Base-by-base conservation (phyloP, 1,140 invertebrate genomes). In the Colletes latitarsis region DNA sequence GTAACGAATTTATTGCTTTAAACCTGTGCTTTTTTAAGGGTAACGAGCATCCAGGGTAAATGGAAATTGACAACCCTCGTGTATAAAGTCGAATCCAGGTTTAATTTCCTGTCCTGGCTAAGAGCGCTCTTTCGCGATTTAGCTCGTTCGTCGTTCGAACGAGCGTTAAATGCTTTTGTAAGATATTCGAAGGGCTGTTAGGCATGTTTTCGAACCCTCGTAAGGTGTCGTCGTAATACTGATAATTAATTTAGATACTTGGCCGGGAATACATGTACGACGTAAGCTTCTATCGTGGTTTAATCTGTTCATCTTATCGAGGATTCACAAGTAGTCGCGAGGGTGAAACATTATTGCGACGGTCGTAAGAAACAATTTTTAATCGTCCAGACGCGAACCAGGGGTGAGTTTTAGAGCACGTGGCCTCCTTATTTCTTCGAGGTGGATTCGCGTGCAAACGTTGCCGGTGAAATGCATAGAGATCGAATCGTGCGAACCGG, bases 401-500 rank as follows among this genome's bases (percentile, higher is more conserved):
- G 30, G 30, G 30, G 30, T 30, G 30, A 19, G 19, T 46, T 62
- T 75, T 62, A 30, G 63, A 62, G 63, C 68, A 69, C 69, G 68
- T 72, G 73, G 64, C 79, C 69, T 75, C 62, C 67, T 77, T 85
- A 55, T 52, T 72, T 46, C 53, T 49, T 55, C 49, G 70, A 74
- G 69, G 46, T 69, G 60, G 30, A 68, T 9, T 91, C 74, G 91
- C 91, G 88, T 91, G 91, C 90, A 86, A 71, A 78, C 64, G 62
- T 69, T 71, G 79, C 58, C 53, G 69, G 75, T 75, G 82, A 91
- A 91, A 90, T 90, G 90, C 89, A 88, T 91, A 57, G 70, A 90
- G 89, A 92, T 91, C 89, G 88, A 91, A 91, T 90, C 89, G 80
- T 67, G 80, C 68, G 64, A 80, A 72, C 81, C 69, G 64, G 88